phyloP scores from a whole-genome alignment of 1,140 invertebrate species.

The Lordiphosa clarofinis region DNA sequence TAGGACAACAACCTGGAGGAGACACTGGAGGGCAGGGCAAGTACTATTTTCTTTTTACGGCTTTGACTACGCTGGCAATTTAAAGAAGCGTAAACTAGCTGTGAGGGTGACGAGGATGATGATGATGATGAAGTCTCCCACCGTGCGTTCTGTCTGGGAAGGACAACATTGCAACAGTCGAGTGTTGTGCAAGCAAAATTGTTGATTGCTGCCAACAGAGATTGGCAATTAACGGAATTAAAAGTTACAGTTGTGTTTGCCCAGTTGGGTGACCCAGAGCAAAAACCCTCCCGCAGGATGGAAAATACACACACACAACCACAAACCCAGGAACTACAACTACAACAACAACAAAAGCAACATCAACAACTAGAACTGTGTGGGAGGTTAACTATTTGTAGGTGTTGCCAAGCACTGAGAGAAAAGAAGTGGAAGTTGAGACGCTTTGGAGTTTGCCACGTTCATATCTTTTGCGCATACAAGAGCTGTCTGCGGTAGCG shows the following conservation, averaged over 20 bases:
- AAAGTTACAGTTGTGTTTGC: conserved; percentile 78
- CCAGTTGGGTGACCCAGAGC: conserved; percentile 28
- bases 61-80: conserved; percentile 39
- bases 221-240: conserved; percentile 80
- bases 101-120: neutral
- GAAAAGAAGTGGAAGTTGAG: neutral
- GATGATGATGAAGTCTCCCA: neutral
- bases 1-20: conserved; percentile 47
- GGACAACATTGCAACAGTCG: conserved; percentile 73
- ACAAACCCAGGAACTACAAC: conserved; percentile 23
- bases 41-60: conserved; percentile 45
- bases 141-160: conserved; percentile 49
- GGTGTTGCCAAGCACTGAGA: conserved; percentile 49
- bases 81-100: conserved; percentile 71
- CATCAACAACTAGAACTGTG: conserved; percentile 28
- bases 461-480: too few species aligned
- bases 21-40: neutral
- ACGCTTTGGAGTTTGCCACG: too few species aligned
- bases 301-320: conserved; percentile 23
- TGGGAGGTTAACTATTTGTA: conserved; percentile 14
- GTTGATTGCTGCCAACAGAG: conserved; percentile 79
- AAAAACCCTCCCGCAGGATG: conserved; percentile 12
- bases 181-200: conserved; percentile 79
- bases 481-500: too few species aligned
- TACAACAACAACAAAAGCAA: conserved; percentile 21